Evolutionary conservation across 1,140 invertebrate species (phyloP), one percentile per base, ranked within the genome.

Genomic region (Habropoda laboriosa): DNA sequence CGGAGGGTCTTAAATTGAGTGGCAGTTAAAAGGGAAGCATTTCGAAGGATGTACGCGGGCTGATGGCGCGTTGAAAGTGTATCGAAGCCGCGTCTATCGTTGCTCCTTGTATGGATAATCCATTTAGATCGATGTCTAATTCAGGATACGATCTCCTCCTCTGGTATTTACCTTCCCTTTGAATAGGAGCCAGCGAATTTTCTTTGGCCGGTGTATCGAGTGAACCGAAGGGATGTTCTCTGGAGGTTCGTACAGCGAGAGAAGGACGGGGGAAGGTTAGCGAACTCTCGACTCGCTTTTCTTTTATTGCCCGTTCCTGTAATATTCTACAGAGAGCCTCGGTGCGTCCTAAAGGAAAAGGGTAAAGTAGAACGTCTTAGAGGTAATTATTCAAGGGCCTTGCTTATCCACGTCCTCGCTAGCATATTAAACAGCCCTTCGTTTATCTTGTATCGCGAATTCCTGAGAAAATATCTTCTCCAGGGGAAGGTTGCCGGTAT

Each of bases 1-100:
- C 10, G 38, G 24, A 21, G 42, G 73, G 49, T 75, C 58, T 75
- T 75, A 55, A 55, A 75, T 75, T 55, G 73, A 67, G 61, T 67
- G 73, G 49, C 73, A 67, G 73, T 66, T 75, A 75, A 75, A 75
- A 67, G 47, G 73, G 73, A 47, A 49, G 24, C 47, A 53, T 42
- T 42, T 40, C 38, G 35, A 1, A n/a, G 18, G 47, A 42, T 42
- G 38, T 24, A 67, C 27, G 24, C 47, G 38, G 38, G 40, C 24
- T 32, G 61, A 66, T 40, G 73, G 73, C n/a, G 38, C 55, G 70
- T 51, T 21, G n/a, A 42, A 27, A 24, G n/a, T 53, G 61, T 40
- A 53, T 45, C 73, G 47, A 27, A 2, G 21, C 27, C 21, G 66
- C 30, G 18, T 35, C 38, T 24, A 42, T 42, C 53, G 38, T 71